Conservation (phyloP, 2,113 vertebrate species). For the Pogonocichla stellata region DNA sequence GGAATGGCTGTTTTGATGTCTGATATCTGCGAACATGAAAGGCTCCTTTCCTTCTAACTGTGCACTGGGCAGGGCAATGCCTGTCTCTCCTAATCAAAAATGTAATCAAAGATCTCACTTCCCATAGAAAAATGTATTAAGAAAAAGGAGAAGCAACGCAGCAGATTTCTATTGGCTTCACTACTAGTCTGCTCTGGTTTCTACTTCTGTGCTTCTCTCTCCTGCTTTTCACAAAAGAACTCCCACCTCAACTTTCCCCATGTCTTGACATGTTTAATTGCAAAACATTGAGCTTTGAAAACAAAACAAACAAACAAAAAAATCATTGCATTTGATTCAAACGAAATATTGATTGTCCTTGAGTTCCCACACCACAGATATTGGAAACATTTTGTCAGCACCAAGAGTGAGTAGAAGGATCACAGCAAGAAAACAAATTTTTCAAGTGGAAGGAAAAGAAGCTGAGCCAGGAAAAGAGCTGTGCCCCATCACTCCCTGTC, state of each 20-base stretch:
- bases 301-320: slow-evolving; percentile 5
- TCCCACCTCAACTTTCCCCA: neutral
- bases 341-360: slow-evolving; percentile 41
- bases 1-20: slow-evolving; percentile 70
- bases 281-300: slow-evolving; percentile 43
- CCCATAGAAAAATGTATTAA: slow-evolving; percentile 63
- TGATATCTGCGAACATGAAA: slow-evolving; percentile 62
- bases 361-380: slow-evolving; percentile 26
- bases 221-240: slow-evolving; percentile 17
- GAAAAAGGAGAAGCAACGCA: neutral
- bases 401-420: slow-evolving; percentile 27
- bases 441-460: slow-evolving; percentile 25
- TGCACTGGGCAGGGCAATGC: slow-evolving; percentile 47
- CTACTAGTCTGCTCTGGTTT: slow-evolving; percentile 41
- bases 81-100: slow-evolving; percentile 62
- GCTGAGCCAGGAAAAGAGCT: neutral
- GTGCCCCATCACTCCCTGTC: neutral
- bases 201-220: neutral
- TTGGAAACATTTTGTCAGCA: slow-evolving; percentile 49
- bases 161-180: neutral
- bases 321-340: slow-evolving; percentile 60
- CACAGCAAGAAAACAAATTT: slow-evolving; percentile 58
- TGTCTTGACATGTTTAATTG: slow-evolving; percentile 42
- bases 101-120: slow-evolving; percentile 59
- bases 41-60: slow-evolving; percentile 34